Evolutionary conservation across 2,113 vertebrate species (phyloP).

Genomic region (Protomyctophum bolini): DNA sequence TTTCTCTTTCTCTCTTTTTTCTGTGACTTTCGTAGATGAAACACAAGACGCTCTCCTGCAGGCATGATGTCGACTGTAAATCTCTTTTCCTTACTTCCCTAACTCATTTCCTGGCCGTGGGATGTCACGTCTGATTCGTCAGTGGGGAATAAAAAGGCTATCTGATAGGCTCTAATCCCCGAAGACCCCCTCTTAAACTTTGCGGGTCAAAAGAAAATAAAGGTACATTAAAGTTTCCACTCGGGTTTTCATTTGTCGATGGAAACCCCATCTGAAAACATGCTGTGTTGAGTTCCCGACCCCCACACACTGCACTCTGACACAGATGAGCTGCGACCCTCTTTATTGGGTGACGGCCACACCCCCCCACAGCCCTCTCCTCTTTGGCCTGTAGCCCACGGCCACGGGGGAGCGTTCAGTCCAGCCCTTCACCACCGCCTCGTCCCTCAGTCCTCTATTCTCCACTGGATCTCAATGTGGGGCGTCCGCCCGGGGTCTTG

Average conservation of each 20-base stretch:
- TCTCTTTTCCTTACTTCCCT: conserved; percentile 41
- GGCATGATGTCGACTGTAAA: conserved; percentile 41
- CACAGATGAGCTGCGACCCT: conserved; percentile 62
- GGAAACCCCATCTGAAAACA: too few relatives aligned
- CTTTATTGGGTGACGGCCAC: conserved; percentile 70
- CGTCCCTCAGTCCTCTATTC: too few relatives aligned
- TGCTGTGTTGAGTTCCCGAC: neutral
- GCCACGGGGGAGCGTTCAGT: neutral
- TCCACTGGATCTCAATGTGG: too few relatives aligned
- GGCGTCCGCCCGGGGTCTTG: too few relatives aligned
- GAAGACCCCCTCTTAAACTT: too few relatives aligned
- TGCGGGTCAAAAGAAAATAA: too few relatives aligned
- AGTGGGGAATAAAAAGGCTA: conserved; percentile 14
- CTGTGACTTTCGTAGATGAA: conserved; percentile 29
- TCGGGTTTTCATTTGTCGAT: too few relatives aligned
- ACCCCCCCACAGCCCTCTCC: conserved; percentile 39
- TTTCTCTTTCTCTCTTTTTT: conserved; percentile 31
- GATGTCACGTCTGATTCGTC: conserved; percentile 28
- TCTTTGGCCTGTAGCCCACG: neutral
- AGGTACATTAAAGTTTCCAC: too few relatives aligned
- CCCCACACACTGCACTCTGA: conserved; percentile 29
- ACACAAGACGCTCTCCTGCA: conserved; percentile 34
- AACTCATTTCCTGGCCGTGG: conserved; percentile 39
- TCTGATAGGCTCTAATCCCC: conserved; percentile 19
- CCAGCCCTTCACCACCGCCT: too few relatives aligned